A percentile compares a stretch with the other conserved stretches of the same genome.
phyloP scores from a whole-genome alignment of 2,797 vertebrate species.

The Rhinogobio ventralis region DNA sequence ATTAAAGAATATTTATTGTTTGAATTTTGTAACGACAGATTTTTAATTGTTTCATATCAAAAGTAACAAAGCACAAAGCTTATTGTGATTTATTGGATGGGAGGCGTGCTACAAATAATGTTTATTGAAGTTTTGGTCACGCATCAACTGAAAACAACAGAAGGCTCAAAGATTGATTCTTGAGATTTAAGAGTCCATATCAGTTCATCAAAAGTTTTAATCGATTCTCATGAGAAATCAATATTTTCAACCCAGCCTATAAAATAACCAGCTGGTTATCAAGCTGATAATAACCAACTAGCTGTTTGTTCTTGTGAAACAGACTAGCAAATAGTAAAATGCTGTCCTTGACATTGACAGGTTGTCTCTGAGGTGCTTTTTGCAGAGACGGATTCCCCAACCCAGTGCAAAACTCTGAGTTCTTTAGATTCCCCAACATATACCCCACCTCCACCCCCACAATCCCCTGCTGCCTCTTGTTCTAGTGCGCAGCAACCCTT shows the following conservation, averaged over 20 bases:
- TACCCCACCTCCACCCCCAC: slow-evolving; percentile 54
- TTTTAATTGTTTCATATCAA: too few relatives aligned
- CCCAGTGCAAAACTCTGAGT: slow-evolving; percentile 42
- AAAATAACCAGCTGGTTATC: too few relatives aligned
- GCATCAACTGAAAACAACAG: neutral
- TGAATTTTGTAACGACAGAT: too few relatives aligned
- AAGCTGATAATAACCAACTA: neutral
- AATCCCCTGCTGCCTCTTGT: slow-evolving; percentile 52
- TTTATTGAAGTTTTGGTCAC: neutral
- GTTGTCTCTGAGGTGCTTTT: slow-evolving; percentile 81
- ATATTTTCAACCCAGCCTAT: neutral
- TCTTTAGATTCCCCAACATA: slow-evolving; percentile 37
- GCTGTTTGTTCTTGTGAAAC: neutral
- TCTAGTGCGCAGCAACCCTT: slow-evolving; percentile 60
- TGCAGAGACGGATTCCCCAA: slow-evolving; percentile 62
- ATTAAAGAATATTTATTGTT: too few relatives aligned
- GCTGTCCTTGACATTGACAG: slow-evolving; percentile 63
- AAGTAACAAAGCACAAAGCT: too few relatives aligned
- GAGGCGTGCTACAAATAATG: neutral
- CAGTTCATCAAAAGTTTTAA: neutral
- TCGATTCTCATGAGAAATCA: too few relatives aligned
- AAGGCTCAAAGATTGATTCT: neutral
- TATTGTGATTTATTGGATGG: too few relatives aligned
- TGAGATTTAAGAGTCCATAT: neutral
- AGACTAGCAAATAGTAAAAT: neutral